Evolutionary conservation across 2,113 vertebrate genomes (phyloP).

Genomic region (Entosphenus tridentatus): DNA sequence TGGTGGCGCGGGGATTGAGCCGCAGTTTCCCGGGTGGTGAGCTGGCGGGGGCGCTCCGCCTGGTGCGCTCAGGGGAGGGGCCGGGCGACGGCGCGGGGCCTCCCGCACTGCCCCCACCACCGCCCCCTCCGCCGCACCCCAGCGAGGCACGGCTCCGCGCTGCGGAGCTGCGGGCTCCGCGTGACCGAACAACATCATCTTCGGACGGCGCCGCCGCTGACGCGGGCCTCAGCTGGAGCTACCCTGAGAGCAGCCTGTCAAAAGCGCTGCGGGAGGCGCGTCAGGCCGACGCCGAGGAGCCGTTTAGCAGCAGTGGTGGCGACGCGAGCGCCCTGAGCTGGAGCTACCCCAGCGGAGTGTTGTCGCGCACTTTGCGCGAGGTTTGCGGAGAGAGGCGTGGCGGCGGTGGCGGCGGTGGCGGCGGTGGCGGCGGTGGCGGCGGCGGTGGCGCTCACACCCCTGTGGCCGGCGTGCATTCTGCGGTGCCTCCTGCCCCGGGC

Average conservation of each 20-base stretch:
- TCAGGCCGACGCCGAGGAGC: not conserved
- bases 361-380: not conserved
- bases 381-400: not conserved
- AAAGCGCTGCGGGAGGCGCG: not conserved
- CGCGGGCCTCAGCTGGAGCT: not conserved
- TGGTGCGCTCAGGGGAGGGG: not conserved
- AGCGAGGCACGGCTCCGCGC: not conserved
- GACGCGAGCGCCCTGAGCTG: not conserved
- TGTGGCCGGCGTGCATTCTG: not conserved
- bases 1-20: not conserved
- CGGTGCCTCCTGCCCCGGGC: not conserved
- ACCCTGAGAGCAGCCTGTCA: not conserved
- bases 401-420: not conserved
- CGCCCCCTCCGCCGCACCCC: not conserved
- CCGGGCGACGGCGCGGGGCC: not conserved
- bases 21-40: not conserved
- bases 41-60: conserved; percentile 2
- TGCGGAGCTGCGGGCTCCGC: not conserved
- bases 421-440: not conserved
- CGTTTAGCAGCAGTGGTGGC: not conserved
- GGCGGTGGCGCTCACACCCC: not conserved
- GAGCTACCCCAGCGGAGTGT: not conserved
- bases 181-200: not conserved
- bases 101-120: not conserved
- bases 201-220: not conserved